Evolutionary conservation across 2,888 invertebrate species (phyloP).

Genomic region (Drosophila acutilabella): DNA sequence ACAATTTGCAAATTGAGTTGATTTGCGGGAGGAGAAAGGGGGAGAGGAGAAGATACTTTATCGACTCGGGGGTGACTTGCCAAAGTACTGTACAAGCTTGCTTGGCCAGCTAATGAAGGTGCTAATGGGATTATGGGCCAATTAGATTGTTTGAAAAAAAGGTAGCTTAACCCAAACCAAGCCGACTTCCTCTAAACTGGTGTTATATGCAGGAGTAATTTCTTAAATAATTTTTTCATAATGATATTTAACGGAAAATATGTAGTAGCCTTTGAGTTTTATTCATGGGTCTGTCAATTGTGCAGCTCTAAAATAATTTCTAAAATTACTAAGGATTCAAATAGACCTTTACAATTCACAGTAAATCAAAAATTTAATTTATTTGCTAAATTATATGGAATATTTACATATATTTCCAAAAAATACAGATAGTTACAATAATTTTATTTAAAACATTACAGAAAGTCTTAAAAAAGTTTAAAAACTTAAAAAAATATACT

Average conservation of each 20-base stretch:
- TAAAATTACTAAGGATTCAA: too few relatives aligned
- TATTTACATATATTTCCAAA: too few relatives aligned
- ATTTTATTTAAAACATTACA: too few relatives aligned
- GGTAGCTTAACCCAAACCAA: constrained; percentile 15
- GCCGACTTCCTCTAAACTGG: not conserved
- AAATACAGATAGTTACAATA: too few relatives aligned
- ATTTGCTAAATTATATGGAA: too few relatives aligned
- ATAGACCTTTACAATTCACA: too few relatives aligned
- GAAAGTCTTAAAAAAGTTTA: too few relatives aligned
- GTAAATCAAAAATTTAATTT: too few relatives aligned
- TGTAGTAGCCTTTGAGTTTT: not conserved
- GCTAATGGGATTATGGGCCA: constrained; percentile 52
- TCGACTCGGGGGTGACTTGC: constrained; percentile 6
- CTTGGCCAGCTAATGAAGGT: constrained; percentile 42
- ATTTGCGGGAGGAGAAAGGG: constrained; percentile 16
- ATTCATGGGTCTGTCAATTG: not conserved
- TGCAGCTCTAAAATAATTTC: too few relatives aligned
- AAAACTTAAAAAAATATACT: too few relatives aligned
- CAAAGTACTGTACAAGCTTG: constrained; percentile 23
- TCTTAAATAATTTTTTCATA: constrained; percentile 4
- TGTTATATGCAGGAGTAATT: constrained; percentile 1
- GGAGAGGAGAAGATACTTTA: constrained; percentile 4
- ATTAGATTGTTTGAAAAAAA: constrained; percentile 37
- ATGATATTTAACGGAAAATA: constrained; percentile 4
- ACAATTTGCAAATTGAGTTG: constrained; percentile 70